Conservation (phyloP, 1,140 invertebrate genomes). For the Drosophila ambigua region DNA sequence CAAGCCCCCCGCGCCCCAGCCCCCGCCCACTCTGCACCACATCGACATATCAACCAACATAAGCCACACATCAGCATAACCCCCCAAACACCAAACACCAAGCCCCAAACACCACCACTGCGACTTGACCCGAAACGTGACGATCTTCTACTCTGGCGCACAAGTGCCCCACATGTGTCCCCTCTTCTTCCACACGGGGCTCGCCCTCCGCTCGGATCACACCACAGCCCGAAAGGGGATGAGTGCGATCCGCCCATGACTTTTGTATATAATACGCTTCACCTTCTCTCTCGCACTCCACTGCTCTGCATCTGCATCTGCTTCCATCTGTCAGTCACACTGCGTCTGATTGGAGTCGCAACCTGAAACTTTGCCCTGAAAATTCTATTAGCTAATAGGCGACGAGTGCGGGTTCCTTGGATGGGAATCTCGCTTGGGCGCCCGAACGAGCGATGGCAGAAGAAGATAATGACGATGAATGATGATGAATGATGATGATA, state of each 20-base stretch:
- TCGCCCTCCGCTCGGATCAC: conserved; percentile 11
- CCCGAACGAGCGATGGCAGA: conserved; percentile 49
- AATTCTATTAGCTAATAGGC: conserved; percentile 67
- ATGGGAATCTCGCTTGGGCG: conserved; percentile 64
- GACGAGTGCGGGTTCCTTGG: conserved; percentile 59
- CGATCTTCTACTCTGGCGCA: conserved; percentile 39
- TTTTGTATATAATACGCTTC: conserved; percentile 76
- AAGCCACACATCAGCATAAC: conserved; percentile 36
- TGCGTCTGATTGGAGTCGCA: conserved; percentile 22
- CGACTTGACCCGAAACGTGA: conserved; percentile 39
- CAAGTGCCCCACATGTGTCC: neutral
- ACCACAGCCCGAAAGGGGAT: conserved; percentile 20
- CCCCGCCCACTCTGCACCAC: conserved; percentile 14
- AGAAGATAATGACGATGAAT: conserved; percentile 31
- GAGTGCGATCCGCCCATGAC: conserved; percentile 53
- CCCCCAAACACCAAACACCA: neutral
- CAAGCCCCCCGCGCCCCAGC: conserved; percentile 52
- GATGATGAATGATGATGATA: conserved; percentile 29
- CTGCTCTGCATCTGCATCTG: neutral
- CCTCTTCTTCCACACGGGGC: conserved; percentile 7
- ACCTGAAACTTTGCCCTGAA: conserved; percentile 33
- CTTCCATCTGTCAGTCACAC: conserved; percentile 25
- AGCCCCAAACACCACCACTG: conserved; percentile 9
- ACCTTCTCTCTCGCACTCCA: conserved; percentile 4
- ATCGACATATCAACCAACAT: conserved; percentile 5